These are phyloP conservation scores for Cebidichthys violaceus DNA, from an alignment of 2,113 vertebrate species.

Conservation along the genomic window DNA sequence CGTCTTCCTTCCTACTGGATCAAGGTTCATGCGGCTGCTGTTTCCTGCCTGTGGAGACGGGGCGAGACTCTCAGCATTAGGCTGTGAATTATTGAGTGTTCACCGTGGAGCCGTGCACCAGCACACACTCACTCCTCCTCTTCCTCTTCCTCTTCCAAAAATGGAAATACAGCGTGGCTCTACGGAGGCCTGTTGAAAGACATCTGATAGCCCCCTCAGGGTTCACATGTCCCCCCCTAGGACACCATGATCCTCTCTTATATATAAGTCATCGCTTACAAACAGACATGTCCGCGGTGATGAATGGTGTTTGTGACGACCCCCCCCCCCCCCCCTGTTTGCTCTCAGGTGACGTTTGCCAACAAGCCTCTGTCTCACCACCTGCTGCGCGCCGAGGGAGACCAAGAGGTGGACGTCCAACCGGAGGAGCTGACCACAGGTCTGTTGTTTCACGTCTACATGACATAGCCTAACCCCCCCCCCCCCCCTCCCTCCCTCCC, in stretches of 20 bases:
- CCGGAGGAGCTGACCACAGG: slow-evolving; percentile 30
- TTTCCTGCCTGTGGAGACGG: slow-evolving; percentile 40
- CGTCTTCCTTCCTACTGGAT: neutral
- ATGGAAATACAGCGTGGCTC: neutral
- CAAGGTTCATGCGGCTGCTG: slow-evolving; percentile 7
- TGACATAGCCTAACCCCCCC: neutral
- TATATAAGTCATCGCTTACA: neutral
- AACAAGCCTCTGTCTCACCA: slow-evolving; percentile 82
- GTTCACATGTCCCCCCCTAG: slow-evolving; percentile 7
- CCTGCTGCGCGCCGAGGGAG: slow-evolving; percentile 26
- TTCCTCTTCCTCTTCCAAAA: neutral
- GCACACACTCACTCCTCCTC: neutral
- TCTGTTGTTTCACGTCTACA: slow-evolving; percentile 31
- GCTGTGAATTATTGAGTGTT: slow-evolving; percentile 61
- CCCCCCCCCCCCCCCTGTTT: neutral
- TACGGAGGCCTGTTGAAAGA: slow-evolving; percentile 7
- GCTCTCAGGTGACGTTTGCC: slow-evolving; percentile 83
- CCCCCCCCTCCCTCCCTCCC: neutral
- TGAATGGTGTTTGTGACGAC: neutral
- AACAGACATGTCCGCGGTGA: neutral
- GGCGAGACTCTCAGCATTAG: slow-evolving; percentile 4
- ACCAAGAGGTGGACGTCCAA: too few species aligned
- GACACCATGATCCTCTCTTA: neutral
- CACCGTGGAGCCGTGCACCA: slow-evolving; percentile 18
- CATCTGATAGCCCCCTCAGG: neutral